Evolutionary conservation across 1,140 invertebrate genomes (phyloP).

Genomic region (Drosophila sucinea): DNA sequence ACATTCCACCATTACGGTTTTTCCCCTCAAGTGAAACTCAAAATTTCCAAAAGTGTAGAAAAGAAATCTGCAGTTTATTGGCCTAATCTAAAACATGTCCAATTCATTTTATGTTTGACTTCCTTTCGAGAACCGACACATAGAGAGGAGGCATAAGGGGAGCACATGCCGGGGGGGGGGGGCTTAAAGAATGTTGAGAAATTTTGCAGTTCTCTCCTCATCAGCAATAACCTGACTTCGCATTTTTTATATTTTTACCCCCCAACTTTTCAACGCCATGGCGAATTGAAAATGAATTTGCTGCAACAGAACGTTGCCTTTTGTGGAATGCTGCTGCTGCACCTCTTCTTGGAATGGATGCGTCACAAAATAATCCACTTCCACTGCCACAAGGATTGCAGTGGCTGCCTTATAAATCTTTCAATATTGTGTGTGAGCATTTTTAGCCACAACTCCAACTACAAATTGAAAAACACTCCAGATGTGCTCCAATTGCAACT

Average conservation of each 20-base stretch:
- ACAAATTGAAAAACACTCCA: constrained; percentile 29
- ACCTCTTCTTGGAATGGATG: constrained; percentile 73
- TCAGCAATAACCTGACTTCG: constrained; percentile 29
- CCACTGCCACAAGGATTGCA: constrained; percentile 22
- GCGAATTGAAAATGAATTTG: constrained; percentile 37
- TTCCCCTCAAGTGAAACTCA: no score
- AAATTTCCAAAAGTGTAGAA: no score
- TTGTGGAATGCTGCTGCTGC: constrained; percentile 66
- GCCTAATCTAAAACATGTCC: no score
- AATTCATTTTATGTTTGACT: no score
- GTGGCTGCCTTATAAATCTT: constrained; percentile 62
- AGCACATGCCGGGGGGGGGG: no score
- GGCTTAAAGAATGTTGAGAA: background rate
- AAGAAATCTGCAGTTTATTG: no score
- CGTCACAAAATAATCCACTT: constrained; percentile 55
- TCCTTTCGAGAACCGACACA: no score
- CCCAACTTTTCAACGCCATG: constrained; percentile 51
- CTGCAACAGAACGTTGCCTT: constrained; percentile 21
- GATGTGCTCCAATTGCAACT: constrained; percentile 53
- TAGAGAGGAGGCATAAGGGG: no score
- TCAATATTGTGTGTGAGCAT: constrained; percentile 42
- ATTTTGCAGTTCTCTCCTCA: background rate
- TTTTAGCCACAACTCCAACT: constrained; percentile 32
- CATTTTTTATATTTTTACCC: constrained; percentile 34
- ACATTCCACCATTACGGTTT: no score